These are phyloP conservation scores for Bursaphelenchus okinawaensis DNA, from an alignment of 2,888 invertebrate genomes.

Conservation along the genomic window DNA sequence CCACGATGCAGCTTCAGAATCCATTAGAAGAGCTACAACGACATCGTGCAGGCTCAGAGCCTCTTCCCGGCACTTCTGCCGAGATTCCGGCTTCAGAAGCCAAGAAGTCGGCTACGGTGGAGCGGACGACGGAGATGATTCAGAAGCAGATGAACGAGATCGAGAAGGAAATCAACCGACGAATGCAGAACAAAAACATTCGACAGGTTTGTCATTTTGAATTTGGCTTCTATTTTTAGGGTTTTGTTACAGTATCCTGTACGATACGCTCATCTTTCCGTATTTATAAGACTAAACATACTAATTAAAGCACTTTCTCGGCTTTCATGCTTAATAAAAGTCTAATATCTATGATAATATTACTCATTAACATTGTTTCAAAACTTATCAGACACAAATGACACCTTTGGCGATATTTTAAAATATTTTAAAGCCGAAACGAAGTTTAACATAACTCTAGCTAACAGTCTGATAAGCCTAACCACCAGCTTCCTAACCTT, in stretches of 20 bases:
- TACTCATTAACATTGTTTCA: no score
- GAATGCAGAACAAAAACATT: constrained; percentile 56
- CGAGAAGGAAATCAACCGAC: constrained; percentile 67
- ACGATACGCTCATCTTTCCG: no score
- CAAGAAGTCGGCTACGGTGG: constrained; percentile 5
- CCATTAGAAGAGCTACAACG: neutral
- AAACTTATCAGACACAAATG: no score
- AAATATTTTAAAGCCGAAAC: no score
- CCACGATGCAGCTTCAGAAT: neutral
- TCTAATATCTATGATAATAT: no score
- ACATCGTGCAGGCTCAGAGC: neutral
- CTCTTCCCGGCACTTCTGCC: neutral
- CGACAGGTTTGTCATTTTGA: constrained; percentile 42
- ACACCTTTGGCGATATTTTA: no score
- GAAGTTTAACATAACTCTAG: neutral
- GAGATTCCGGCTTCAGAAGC: neutral
- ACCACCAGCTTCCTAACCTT: neutral
- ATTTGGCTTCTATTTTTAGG: neutral
- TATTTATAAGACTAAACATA: no score
- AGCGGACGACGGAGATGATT: constrained; percentile 58
- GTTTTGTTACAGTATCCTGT: neutral
- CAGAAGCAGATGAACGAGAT: constrained; percentile 71
- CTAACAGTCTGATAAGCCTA: neutral
- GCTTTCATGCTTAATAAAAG: no score
- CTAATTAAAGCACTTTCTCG: no score